Evolutionary conservation across 2,113 vertebrate species (phyloP).

Genomic region (Cyphotilapia sp.): DNA sequence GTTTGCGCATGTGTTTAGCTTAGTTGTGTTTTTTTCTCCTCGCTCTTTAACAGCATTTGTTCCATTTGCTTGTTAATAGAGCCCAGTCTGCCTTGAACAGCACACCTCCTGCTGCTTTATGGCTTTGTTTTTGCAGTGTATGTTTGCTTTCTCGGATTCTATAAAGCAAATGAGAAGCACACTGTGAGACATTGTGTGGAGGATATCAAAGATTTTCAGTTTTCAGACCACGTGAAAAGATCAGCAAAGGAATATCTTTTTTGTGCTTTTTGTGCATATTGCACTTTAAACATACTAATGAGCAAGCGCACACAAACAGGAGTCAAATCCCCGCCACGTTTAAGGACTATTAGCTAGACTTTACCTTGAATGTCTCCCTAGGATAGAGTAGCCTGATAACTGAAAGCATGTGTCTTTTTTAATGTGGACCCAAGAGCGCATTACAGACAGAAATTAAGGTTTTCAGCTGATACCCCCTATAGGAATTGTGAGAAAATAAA

Average conservation of each 20-base stretch:
- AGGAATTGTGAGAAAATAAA: conserved; percentile 72
- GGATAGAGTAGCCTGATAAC: conserved; percentile 27
- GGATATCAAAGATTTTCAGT: neutral
- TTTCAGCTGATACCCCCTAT: conserved; percentile 58
- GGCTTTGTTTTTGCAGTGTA: conserved; percentile 54
- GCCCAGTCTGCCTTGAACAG: conserved; percentile 47
- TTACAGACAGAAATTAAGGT: conserved; percentile 51
- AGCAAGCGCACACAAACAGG: neutral
- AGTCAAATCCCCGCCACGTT: conserved; percentile 4
- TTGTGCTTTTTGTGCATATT: neutral
- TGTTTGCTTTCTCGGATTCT: conserved; percentile 49
- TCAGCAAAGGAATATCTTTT: neutral
- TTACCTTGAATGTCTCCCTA: neutral
- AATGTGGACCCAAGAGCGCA: conserved; percentile 31
- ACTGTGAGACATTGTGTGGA: neutral
- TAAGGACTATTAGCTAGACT: conserved; percentile 1
- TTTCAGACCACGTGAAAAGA: neutral
- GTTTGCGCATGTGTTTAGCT: conserved; percentile 45
- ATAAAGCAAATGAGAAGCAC: conserved; percentile 53
- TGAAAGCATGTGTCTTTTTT: conserved; percentile 52
- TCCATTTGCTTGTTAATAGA: conserved; percentile 67
- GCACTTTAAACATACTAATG: neutral
- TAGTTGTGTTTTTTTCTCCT: neutral
- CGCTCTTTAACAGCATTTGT: conserved; percentile 43
- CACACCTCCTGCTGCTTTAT: conserved; percentile 68